These are phyloP conservation scores for Styela clava DNA, from an alignment of 23 tunicate species.

Conservation along the genomic window DNA sequence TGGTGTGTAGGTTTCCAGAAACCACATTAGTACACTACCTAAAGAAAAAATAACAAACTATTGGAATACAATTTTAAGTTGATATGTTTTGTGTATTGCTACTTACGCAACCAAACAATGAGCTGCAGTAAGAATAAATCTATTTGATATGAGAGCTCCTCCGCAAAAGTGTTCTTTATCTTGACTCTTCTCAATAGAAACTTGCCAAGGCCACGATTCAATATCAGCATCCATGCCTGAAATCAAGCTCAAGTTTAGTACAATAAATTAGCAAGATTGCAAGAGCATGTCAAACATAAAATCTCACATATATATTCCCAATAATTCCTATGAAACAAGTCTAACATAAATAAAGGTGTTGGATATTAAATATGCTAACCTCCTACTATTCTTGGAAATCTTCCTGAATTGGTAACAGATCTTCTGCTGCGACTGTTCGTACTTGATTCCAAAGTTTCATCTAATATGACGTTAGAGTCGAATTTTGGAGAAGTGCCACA, in stretches of 20 bases:
- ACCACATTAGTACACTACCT: too few species aligned
- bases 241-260: too few species aligned
- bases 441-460: not conserved
- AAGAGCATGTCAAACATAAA: too few species aligned
- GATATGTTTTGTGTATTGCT: too few species aligned
- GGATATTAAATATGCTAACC: not conserved
- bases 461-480: not conserved
- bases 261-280: too few species aligned
- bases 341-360: too few species aligned
- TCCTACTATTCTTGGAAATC: constrained; percentile 14
- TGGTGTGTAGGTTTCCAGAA: too few species aligned
- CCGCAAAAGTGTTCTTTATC: constrained; percentile 35
- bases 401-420: not conserved
- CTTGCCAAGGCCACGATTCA: constrained; percentile 51
- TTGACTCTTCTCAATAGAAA: constrained; percentile 4
- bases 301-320: too few species aligned
- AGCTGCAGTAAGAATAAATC: constrained; percentile 35
- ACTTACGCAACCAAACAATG: constrained; percentile 23
- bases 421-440: not conserved
- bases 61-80: too few species aligned
- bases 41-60: too few species aligned
- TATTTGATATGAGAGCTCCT: constrained; percentile 14
- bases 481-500: constrained; percentile 5
- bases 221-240: constrained; percentile 12
- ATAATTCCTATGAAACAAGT: too few species aligned